These are phyloP conservation scores for Metopia argyrocephala DNA, from an alignment of 2,888 invertebrate species.

Conservation along the genomic window DNA sequence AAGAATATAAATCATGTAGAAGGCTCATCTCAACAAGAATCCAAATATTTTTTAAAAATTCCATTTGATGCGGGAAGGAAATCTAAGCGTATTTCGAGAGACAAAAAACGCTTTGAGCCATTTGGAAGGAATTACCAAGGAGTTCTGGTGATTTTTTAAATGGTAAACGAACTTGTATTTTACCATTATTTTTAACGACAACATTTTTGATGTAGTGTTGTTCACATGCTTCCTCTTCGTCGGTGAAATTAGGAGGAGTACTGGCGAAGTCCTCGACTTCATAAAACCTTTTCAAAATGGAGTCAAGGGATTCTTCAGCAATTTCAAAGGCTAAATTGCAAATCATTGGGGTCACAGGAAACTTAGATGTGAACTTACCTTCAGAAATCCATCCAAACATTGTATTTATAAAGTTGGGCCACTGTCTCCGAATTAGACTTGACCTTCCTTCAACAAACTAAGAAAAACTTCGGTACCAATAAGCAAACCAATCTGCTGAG, in stretches of 20 bases:
- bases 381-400: slow-evolving; percentile 42
- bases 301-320: neutral
- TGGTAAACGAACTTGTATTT: slow-evolving; percentile 19
- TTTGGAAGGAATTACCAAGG: too few relatives aligned
- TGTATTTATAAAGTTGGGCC: slow-evolving; percentile 23
- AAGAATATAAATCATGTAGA: too few relatives aligned
- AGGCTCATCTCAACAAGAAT: too few relatives aligned
- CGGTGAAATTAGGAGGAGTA: neutral
- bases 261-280: slow-evolving; percentile 18
- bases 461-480: slow-evolving; percentile 46
- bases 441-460: slow-evolving; percentile 38
- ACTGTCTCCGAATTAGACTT: slow-evolving; percentile 43
- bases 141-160: slow-evolving; percentile 30
- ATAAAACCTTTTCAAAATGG: slow-evolving; percentile 17
- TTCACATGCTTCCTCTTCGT: slow-evolving; percentile 32
- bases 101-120: too few relatives aligned
- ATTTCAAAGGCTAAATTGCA: neutral
- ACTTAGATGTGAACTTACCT: neutral
- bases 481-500: slow-evolving; percentile 39
- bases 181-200: neutral
- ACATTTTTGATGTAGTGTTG: slow-evolving; percentile 9
- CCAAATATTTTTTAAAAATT: too few relatives aligned
- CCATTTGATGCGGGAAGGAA: too few relatives aligned
- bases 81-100: too few relatives aligned
- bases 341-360: neutral